Percentiles rank a stretch among this genome's conserved stretches.
Conservation (phyloP, 1,140 invertebrate genomes). For the Portunus trituberculatus region DNA sequence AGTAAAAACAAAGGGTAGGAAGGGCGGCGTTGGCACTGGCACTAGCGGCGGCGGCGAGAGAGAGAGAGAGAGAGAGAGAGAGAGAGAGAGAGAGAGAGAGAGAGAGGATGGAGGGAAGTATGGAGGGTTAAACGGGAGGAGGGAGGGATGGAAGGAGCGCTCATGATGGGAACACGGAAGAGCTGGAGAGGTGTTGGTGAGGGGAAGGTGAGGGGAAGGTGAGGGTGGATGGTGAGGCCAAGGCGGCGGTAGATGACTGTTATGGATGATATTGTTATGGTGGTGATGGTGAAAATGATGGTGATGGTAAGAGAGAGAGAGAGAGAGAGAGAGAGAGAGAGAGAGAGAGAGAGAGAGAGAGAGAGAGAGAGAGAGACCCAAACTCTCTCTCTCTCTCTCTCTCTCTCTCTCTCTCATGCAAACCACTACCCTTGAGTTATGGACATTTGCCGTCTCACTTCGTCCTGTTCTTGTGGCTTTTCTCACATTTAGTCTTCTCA, state of each 20-base stretch:
- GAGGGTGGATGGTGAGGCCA: background rate
- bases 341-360: conserved; percentile 20
- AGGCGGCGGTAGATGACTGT: background rate
- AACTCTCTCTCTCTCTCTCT: conserved; percentile 6
- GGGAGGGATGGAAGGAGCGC: no score
- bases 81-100: conserved; percentile 25
- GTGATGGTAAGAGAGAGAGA: background rate
- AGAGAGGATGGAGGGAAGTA: background rate
- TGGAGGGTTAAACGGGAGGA: background rate
- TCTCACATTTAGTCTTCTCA: background rate
- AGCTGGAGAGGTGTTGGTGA: background rate
- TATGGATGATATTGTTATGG: background rate
- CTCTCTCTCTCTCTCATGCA: background rate
- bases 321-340: conserved; percentile 18
- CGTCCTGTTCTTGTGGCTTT: background rate
- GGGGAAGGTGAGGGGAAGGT: background rate
- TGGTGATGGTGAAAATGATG: conserved; percentile 21
- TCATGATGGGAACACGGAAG: background rate
- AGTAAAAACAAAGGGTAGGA: conserved; percentile 22
- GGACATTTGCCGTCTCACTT: conserved; percentile 1
- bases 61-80: conserved; percentile 39
- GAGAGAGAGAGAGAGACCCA: conserved; percentile 20
- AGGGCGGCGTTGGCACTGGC: background rate
- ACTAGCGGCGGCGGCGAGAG: background rate
- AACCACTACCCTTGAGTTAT: background rate